Conservation (phyloP, 2,113 vertebrate species). For the Scalopus aquaticus region DNA sequence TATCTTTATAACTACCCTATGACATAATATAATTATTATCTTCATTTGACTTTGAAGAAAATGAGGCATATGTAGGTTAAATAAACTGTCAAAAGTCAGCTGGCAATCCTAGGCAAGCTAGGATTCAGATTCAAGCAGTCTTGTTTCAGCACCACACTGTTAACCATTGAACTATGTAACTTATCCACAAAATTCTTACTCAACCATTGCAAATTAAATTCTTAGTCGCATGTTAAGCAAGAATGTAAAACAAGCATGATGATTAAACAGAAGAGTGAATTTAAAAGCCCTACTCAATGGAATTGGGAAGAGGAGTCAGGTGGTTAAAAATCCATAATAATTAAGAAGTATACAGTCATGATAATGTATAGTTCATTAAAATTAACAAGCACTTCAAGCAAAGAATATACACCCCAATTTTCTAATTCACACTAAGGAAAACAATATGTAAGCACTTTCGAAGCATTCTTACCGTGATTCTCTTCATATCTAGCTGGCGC, state of each 20-base stretch:
- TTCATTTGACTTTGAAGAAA: background rate
- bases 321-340: background rate
- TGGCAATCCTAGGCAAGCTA: background rate
- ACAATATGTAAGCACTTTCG: background rate
- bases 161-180: no score
- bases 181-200: background rate
- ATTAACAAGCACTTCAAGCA: background rate
- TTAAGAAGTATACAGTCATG: background rate
- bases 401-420: background rate
- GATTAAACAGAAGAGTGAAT: background rate
- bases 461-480: constrained; percentile 92
- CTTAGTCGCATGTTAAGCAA: background rate
- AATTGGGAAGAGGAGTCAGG: background rate
- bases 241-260: background rate
- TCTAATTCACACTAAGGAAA: background rate
- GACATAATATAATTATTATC: background rate
- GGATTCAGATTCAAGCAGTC: background rate
- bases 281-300: background rate
- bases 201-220: background rate
- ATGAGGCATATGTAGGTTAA: background rate
- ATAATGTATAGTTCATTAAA: background rate
- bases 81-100: background rate
- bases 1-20: background rate
- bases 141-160: background rate
- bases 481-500: constrained; percentile 99